Conservation (phyloP, 2,113 vertebrate genomes). For the Progne subis region DNA sequence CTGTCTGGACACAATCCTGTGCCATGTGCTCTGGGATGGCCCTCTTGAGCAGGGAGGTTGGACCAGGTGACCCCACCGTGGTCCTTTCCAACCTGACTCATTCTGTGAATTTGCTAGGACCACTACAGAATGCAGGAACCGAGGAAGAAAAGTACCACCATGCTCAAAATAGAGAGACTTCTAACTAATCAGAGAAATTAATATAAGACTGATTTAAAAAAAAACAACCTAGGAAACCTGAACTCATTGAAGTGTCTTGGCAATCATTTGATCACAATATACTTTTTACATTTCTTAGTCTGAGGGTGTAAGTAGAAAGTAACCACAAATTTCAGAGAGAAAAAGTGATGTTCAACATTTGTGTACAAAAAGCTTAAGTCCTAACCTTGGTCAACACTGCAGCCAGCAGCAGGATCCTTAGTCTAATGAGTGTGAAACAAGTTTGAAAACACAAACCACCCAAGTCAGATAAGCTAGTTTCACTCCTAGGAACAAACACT, state of each 20-base stretch:
- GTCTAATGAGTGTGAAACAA: neutral
- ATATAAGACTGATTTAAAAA: neutral
- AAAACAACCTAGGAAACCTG: neutral
- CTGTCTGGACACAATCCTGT: fast-evolving
- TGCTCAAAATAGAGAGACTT: neutral
- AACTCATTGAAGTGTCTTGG: neutral
- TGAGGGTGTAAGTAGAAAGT: neutral
- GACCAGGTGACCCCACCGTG: neutral
- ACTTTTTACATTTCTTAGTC: neutral
- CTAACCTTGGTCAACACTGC: neutral
- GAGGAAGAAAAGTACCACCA: neutral
- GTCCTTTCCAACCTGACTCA: neutral
- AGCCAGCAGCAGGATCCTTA: neutral
- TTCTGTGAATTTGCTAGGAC: neutral
- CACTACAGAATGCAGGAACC: neutral
- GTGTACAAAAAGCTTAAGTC: neutral
- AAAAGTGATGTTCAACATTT: neutral
- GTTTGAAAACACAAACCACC: neutral
- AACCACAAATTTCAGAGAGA: neutral
- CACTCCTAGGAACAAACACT: neutral
- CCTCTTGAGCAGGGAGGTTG: neutral
- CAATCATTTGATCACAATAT: neutral
- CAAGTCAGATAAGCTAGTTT: neutral
- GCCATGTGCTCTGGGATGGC: no score
- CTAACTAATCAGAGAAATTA: neutral